Evolutionary conservation across 2,113 vertebrate species (phyloP), one percentile per base, ranked within the genome.

Genomic region (Siniperca knerii): DNA sequence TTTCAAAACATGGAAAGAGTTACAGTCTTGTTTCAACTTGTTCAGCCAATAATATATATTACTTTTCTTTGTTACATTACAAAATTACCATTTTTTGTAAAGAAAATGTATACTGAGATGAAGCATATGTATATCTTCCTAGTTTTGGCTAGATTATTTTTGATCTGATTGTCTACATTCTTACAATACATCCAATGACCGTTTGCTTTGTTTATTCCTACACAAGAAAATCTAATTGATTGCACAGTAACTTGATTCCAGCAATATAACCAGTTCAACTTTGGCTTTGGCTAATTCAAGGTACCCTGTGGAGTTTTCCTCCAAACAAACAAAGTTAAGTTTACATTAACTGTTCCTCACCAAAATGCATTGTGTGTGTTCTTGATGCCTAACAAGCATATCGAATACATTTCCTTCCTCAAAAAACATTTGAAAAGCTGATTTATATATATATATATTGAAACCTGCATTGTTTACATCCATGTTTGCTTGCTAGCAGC

Each of bases 231-330:
- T 54, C 35, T 23, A 75, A 72, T 81, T 55, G 23, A 60, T 33
- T 35, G 33, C 8, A 57, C 11, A 57, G 35, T 57, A 82, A 78
- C 58, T 65, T 54, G 25, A 71, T 71, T 58, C 52, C 54, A 77
- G 64, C 29, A 52, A 87, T 83, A 50, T 55, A 33, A 64, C 44
- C 44, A 75, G 46, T 79, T 75, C 18, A 58, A 42, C 8, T 25
- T 60, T 15, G 2, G 13, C 16, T 70, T 71, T 9, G 48, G 46
- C 33, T 76, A 35, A 75, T 50, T 75, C 52, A 72, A 29, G 29
- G 29, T 29, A 29, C 29, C 29, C 29, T 29, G 29, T 29, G 29
- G 29, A 29, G 29, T 29, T 29, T 2, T 29, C 29, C 29, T 29
- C 29, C 1, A 29, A 29, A 29, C 29, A 29, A 29, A 29, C 29